phyloP scores from a whole-genome alignment of 2,797 vertebrate genomes.

The Gymnocypris eckloni region DNA sequence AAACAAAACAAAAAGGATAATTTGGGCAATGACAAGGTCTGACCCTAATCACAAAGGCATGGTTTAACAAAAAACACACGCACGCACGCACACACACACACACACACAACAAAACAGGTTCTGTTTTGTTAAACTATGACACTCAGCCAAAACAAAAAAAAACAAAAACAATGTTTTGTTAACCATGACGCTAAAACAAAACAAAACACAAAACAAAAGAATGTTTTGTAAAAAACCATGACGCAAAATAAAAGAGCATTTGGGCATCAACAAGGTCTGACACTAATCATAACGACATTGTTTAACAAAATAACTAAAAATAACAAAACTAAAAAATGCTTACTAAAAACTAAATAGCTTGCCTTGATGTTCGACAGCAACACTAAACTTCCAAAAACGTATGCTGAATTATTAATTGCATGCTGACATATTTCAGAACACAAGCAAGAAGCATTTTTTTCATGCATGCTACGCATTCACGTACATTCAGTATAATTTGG shows the following conservation, averaged over 20 bases:
- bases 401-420: neutral
- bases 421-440: neutral
- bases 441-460: neutral
- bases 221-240: too few relatives aligned
- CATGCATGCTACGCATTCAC: neutral
- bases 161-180: too few relatives aligned
- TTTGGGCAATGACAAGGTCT: too few relatives aligned
- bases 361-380: neutral
- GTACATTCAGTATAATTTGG: neutral
- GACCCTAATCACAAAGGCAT: neutral
- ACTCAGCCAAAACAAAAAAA: too few relatives aligned
- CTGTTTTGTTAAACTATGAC: too few relatives aligned
- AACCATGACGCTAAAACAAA: too few relatives aligned
- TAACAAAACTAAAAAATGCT: neutral
- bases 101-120: too few relatives aligned
- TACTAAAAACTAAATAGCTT: neutral
- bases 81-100: too few relatives aligned
- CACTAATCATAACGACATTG: neutral
- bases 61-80: neutral
- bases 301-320: neutral
- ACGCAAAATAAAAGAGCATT: neutral
- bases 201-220: too few relatives aligned
- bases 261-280: neutral
- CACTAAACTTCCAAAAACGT: neutral
- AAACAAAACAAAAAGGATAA: neutral